Evolutionary conservation across 2,888 invertebrate species (phyloP), one percentile per base, ranked within the genome.

Genomic region (Lymantria dispar): DNA sequence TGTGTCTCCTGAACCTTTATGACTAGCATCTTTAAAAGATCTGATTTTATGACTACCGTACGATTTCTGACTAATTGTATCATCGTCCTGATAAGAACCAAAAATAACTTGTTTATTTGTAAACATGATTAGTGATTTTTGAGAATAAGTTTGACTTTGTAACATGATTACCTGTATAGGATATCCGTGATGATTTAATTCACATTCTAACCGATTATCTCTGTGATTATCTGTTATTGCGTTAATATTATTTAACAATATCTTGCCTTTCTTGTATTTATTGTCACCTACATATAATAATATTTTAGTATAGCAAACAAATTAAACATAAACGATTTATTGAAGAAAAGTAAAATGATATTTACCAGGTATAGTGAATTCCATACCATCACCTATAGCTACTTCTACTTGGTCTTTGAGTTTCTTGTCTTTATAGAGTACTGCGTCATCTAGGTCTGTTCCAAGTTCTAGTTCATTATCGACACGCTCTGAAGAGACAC

Each of bases 31-130:
- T 91, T 97, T 97, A 80, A 95, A 96, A 59, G 95, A 95, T 76
- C 97, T 94, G 84, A 97, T 96, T 85, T 97, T 97, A 87, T 97
- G 97, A 86, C 97, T 97, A 74, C 97, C 97, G 79, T 97, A 97
- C 47, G 97, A 97, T 90, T 97, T 97, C 87, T 96, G 96, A 92
- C 97, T 97, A 75, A 95, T 94, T 80, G 95, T 95, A 85, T 95
- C 95, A 74, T 95, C 95, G 73, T 95, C 95, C 93, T 94, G 58
- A 42, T 1, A 10, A 43, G 37, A 7, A 39, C n/a, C n/a, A 33
- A 43, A 9, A n/a, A 38, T 12, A n/a, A n/a, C 0, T n/a, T 1
- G n/a, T n/a, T 12, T 11, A 3, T 38, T 38, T 13, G 7, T 3
- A 11, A 38, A 38, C n/a, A n/a, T 36, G n/a, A 36, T 2, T 3